Percentiles rank a stretch among this genome's conserved stretches.
Conservation (phyloP, 1,140 invertebrate species). For the Drosophila sp. region DNA sequence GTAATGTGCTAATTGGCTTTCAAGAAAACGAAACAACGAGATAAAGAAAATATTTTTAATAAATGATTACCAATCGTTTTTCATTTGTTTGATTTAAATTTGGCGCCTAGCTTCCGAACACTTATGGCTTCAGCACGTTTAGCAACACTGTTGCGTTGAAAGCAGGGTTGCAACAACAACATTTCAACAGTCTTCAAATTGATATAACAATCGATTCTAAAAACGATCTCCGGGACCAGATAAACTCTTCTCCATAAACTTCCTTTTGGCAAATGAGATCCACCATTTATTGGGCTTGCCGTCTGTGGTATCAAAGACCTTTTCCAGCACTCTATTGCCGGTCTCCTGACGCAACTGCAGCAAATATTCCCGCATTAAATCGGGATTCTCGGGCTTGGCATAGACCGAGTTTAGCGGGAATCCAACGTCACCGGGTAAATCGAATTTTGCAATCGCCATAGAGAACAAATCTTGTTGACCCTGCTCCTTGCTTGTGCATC, state of each 20-base stretch:
- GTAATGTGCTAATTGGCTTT: slow-evolving; percentile 39
- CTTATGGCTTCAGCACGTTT: slow-evolving; percentile 1
- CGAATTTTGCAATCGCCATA: slow-evolving; percentile 96
- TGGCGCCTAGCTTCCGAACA: background rate
- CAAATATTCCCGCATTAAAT: slow-evolving; percentile 96
- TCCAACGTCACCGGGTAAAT: slow-evolving; percentile 97
- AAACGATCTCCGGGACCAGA: slow-evolving; percentile 61
- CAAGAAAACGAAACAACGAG: slow-evolving; percentile 17
- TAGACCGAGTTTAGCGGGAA: slow-evolving; percentile 99
- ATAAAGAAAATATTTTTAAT: slow-evolving; percentile 54
- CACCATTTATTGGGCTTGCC: slow-evolving; percentile 99
- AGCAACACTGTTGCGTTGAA: slow-evolving; percentile 4
- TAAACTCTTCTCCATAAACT: slow-evolving; percentile 99
- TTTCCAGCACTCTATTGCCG: slow-evolving; percentile 94
- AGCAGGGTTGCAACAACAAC: slow-evolving; percentile 12
- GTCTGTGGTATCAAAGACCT: slow-evolving; percentile 94
- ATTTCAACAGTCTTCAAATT: slow-evolving; percentile 6
- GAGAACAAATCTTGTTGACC: slow-evolving; percentile 97
- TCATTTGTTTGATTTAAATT: slow-evolving; percentile 22
- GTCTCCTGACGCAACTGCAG: slow-evolving; percentile 98
- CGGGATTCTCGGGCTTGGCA: slow-evolving; percentile 94
- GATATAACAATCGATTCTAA: slow-evolving; percentile 1
- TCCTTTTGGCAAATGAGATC: slow-evolving; percentile 99
- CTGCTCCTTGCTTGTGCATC: slow-evolving; percentile 94
- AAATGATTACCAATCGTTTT: slow-evolving; percentile 55